Evolutionary conservation across 2,888 invertebrate genomes (phyloP), one percentile per base, ranked within the genome.

Genomic region (Loripinus fragilis): DNA sequence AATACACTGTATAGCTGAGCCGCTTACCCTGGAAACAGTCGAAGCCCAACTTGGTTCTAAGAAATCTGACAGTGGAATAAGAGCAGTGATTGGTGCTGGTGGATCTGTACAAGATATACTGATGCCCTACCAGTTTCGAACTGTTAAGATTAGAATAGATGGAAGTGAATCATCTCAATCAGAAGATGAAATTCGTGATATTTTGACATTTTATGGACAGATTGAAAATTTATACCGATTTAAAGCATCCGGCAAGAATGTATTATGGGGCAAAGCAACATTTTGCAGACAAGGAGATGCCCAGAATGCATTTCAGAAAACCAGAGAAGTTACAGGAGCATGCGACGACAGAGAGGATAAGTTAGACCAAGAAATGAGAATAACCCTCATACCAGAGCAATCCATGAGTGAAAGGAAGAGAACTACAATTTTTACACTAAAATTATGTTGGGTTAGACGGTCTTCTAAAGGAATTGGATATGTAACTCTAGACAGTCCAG

Each of bases 211-310:
- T 38, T 88, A 87, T 76, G 74, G 78, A n/a, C 12, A 55, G 10
- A 85, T 85, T 74, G 89, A 87, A 17, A 64, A 86, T 23, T 78
- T 90, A 10, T 73, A 75, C 68, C 67, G 80, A 20, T 76, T 65
- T 66, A 73, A 74, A 12, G 76, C 75, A 23, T 83, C 81, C 35
- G 69, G 74, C 45, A 72, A 81, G 8, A 42, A 25, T 25, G 45
- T 50, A 7, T 74, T 71, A n/a, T 90, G 90, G 90, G 90, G 90
- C 0, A 87, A 81, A 66, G 77, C 89, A 10, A 86, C 86, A 7
- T 90, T 87, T 70, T 33, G 30, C 8, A 78, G 71, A 33, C 55
- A 82, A 8, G 71, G 76, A 64, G 79, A 80, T 38, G 80, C 81
- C 2, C 78, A 72, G 25, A 69, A 55, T 17, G 89, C 87, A 15